Evolutionary conservation across 2,113 vertebrate genomes (phyloP).

Genomic region (Notothenia coriiceps): DNA sequence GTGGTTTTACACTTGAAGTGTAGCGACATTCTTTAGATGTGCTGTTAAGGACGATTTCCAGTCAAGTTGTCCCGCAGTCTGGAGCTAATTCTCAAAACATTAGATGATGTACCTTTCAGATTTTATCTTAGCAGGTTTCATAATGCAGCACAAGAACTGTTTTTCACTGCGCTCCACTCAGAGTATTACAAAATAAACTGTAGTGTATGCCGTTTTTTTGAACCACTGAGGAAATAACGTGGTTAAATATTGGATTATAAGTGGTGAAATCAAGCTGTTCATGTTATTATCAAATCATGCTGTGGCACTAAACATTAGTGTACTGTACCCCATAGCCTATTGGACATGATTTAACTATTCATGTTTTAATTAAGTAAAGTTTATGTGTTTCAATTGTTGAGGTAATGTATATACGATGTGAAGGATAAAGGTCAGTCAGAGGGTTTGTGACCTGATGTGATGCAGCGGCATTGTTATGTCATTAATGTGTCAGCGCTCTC

Average conservation of each 20-base stretch:
- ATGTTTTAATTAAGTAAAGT: no score
- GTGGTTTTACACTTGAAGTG: neutral
- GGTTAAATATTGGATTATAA: no score
- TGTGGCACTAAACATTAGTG: no score
- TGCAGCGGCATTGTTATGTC: neutral
- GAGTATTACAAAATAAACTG: no score
- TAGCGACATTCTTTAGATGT: neutral
- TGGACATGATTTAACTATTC: no score
- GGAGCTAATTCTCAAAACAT: neutral
- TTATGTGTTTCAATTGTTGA: no score
- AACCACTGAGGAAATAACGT: no score
- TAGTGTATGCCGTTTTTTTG: no score
- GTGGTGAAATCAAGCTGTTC: no score
- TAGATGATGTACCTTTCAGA: neutral
- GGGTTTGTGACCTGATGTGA: neutral
- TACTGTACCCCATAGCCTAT: no score
- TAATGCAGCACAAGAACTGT: neutral
- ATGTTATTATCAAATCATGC: no score
- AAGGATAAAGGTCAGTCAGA: neutral
- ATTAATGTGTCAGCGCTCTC: constrained; percentile 19
- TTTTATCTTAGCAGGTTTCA: neutral
- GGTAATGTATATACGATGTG: neutral
- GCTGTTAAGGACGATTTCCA: neutral
- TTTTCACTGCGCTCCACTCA: no score
- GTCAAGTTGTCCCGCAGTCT: neutral